These are phyloP conservation scores for Sebastes kiyomatsui DNA, from an alignment of 2,797 vertebrate genomes.

Conservation along the genomic window DNA sequence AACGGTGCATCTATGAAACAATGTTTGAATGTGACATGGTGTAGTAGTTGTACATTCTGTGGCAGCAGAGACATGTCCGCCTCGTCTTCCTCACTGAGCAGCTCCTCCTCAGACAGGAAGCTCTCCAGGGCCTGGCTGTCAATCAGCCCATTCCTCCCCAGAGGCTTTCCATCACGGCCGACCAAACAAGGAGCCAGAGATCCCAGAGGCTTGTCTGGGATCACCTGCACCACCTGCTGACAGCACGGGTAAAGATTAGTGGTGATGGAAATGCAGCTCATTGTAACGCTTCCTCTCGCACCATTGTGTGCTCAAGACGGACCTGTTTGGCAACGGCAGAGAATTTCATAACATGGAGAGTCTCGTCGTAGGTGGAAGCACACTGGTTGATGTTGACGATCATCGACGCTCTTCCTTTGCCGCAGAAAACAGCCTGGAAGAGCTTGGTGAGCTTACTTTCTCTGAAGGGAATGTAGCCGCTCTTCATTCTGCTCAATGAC, in stretches of 20 bases:
- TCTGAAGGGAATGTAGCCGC: slow-evolving; percentile 87
- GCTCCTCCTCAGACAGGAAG: slow-evolving; percentile 79
- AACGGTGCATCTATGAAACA: neutral
- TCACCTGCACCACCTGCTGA: slow-evolving; percentile 86
- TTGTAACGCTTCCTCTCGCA: too few relatives aligned
- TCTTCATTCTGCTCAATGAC: slow-evolving; percentile 74
- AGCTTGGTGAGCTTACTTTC: slow-evolving; percentile 94
- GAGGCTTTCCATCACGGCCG: slow-evolving; percentile 77
- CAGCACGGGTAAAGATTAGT: neutral
- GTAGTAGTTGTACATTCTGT: slow-evolving; percentile 80
- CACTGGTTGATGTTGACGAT: slow-evolving; percentile 93
- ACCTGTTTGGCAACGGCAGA: slow-evolving; percentile 92
- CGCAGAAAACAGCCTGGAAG: slow-evolving; percentile 90
- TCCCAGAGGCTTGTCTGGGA: slow-evolving; percentile 80
- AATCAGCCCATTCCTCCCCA: slow-evolving; percentile 63
- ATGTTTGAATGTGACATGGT: neutral
- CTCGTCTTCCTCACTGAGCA: slow-evolving; percentile 84
- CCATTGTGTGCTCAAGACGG: neutral
- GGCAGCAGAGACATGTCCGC: slow-evolving; percentile 87
- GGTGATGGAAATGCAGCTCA: neutral
- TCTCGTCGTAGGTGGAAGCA: slow-evolving; percentile 90
- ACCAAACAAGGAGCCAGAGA: slow-evolving; percentile 77
- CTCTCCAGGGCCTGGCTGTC: slow-evolving; percentile 72
- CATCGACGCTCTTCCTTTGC: slow-evolving; percentile 90
- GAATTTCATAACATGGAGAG: slow-evolving; percentile 93